Evolutionary conservation across 2,113 vertebrate species (phyloP).

Genomic region (Serinus canaria): DNA sequence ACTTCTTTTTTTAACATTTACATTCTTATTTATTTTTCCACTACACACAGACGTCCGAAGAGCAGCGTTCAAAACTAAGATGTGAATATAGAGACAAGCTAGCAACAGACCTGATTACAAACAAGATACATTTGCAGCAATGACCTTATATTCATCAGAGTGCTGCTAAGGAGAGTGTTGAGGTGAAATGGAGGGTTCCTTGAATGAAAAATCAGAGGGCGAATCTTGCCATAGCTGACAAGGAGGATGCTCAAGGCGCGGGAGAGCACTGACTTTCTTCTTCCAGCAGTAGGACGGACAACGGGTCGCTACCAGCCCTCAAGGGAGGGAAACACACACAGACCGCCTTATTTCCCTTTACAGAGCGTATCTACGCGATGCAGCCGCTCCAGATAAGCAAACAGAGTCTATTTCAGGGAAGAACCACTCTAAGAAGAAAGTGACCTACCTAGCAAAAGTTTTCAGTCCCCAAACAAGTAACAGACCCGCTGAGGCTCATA

Average conservation of each 20-base stretch:
- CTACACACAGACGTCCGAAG: rapidly evolving
- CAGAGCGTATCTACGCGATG: background rate
- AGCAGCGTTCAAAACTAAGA: background rate
- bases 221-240: background rate
- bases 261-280: background rate
- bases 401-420: background rate
- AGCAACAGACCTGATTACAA: background rate
- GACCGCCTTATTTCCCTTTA: background rate
- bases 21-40: background rate
- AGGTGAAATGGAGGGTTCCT: background rate
- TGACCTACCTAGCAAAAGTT: constrained; percentile 23
- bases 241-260: background rate
- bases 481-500: background rate
- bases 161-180: rapidly evolving
- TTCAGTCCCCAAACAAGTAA: background rate
- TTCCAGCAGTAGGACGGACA: background rate
- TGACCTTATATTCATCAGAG: background rate
- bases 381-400: constrained; percentile 34
- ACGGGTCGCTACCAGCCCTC: background rate
- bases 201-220: background rate
- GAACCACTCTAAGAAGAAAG: background rate
- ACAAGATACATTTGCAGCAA: rapidly evolving
- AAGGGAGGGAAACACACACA: background rate
- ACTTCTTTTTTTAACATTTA: background rate
- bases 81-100: rapidly evolving